These are phyloP conservation scores for Varecia variegata DNA, from an alignment of 2,797 vertebrate species.

Conservation along the genomic window DNA sequence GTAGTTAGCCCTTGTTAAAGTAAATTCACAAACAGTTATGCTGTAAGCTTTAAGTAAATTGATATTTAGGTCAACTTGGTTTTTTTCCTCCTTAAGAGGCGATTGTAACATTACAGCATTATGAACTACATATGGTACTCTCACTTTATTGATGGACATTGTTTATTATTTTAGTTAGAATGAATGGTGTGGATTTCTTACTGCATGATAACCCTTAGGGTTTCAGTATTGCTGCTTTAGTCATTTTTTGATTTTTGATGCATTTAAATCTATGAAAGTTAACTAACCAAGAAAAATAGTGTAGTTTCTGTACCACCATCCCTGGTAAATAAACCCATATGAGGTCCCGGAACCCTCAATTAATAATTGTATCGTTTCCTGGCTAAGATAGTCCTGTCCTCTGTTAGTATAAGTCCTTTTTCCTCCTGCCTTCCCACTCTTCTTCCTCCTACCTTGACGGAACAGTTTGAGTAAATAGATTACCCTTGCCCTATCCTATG, in stretches of 20 bases:
- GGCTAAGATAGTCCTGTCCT: not conserved
- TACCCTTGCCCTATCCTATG: not conserved
- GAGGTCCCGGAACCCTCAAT: not conserved
- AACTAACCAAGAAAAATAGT: slow-evolving; percentile 9
- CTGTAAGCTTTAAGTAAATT: slow-evolving; percentile 28
- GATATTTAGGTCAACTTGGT: not conserved
- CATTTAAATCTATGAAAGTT: slow-evolving; percentile 36
- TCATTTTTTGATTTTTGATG: not conserved
- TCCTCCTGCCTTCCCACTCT: not conserved
- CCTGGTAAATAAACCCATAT: not conserved
- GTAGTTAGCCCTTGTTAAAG: slow-evolving; percentile 19
- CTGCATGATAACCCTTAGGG: slow-evolving; percentile 4
- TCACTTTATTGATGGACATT: slow-evolving; percentile 30
- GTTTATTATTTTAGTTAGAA: slow-evolving; percentile 54
- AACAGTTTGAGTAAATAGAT: slow-evolving; percentile 24
- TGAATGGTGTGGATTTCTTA: slow-evolving; percentile 28
- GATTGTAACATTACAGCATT: not conserved
- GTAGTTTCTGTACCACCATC: not conserved
- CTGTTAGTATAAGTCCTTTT: not conserved
- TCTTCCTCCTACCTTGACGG: not conserved
- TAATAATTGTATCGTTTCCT: not conserved
- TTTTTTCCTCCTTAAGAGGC: not conserved
- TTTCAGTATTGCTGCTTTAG: not conserved
- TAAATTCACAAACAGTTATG: slow-evolving; percentile 43
- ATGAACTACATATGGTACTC: slow-evolving; percentile 15